Evolutionary conservation across 2,888 invertebrate genomes (phyloP).

Genomic region (Nephrocerus scutellatus): DNA sequence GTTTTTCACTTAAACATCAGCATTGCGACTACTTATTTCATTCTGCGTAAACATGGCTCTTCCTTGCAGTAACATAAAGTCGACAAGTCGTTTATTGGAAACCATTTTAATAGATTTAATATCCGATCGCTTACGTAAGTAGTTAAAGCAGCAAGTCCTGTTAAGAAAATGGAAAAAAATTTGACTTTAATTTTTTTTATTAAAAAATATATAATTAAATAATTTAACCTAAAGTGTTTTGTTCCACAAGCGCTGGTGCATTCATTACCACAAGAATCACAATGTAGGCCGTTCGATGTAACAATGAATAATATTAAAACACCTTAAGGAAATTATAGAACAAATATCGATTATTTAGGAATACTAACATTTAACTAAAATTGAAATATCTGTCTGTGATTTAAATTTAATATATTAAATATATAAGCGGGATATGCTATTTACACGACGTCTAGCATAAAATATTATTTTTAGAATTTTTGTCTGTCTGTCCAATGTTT

Average conservation of each 20-base stretch:
- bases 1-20: slow-evolving; percentile 11
- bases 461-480: no score
- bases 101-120: slow-evolving; percentile 35
- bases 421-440: no score
- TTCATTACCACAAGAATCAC: slow-evolving; percentile 59
- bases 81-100: slow-evolving; percentile 38
- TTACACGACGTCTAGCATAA: no score
- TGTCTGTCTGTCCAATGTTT: no score
- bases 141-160: slow-evolving; percentile 62
- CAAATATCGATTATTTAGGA: no score
- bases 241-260: slow-evolving; percentile 60
- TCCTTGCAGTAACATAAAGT: slow-evolving; percentile 41
- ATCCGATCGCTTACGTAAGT: slow-evolving; percentile 54
- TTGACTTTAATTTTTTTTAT: neutral
- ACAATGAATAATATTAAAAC: no score
- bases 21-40: slow-evolving; percentile 23
- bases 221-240: slow-evolving; percentile 51
- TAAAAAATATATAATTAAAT: neutral
- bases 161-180: neutral
- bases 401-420: no score
- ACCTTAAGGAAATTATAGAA: no score
- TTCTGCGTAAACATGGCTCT: slow-evolving; percentile 37
- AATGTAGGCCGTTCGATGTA: slow-evolving; percentile 46
- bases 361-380: no score
- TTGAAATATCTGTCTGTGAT: no score